Base-by-base conservation (phyloP, 2,888 invertebrate genomes). In the Agrochola lychnidis region DNA sequence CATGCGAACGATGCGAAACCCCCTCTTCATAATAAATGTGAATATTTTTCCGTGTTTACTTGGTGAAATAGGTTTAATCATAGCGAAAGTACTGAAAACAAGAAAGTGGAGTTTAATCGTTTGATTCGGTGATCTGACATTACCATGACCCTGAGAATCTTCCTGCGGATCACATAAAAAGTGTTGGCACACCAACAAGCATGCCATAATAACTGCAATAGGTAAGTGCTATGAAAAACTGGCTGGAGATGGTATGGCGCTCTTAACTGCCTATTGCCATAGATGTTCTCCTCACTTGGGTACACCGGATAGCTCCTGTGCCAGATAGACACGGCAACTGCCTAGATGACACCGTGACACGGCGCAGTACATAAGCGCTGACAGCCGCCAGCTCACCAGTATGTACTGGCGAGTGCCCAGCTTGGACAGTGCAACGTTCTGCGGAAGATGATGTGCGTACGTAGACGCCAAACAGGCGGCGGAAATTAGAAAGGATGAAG, bases 41-140 rank as follows among this genome's bases (percentile, higher is more conserved):
- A 99, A 93, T 76, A 99, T 98, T 91, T 98, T 97, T 0, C 99
- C 99, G 88, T 98, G 97, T 90, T 97, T 97, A 73, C 97, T 96
- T 45, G 98, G 95, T 16, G 97, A 97, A 75, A 97, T 97, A 19
- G 98, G 98, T 94, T 98, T 99, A 56, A 99, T 97, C 76, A 99
- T 92, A 14, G 98, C 98, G 92, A 98, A 98, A 0, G 99, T 98
- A 90, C 98, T 98, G 87, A 93, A 87, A 88, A 81, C 22, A 57
- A 57, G 4, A 9, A 48, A 40, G 9, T 3, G 4, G 2, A 67
- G 2, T 19, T 14, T 16, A 25, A n/a, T 48, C 3, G n/a, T n/a
- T 74, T 62, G 16, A 36, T 19, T 57, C 9, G 1, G 19, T 36
- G 30, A 7, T 71, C 10, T 1, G 14, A n/a, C 19, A 53, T 67